phyloP scores from a whole-genome alignment of 2,113 vertebrate species.

The Choloepus hoffmanni region DNA sequence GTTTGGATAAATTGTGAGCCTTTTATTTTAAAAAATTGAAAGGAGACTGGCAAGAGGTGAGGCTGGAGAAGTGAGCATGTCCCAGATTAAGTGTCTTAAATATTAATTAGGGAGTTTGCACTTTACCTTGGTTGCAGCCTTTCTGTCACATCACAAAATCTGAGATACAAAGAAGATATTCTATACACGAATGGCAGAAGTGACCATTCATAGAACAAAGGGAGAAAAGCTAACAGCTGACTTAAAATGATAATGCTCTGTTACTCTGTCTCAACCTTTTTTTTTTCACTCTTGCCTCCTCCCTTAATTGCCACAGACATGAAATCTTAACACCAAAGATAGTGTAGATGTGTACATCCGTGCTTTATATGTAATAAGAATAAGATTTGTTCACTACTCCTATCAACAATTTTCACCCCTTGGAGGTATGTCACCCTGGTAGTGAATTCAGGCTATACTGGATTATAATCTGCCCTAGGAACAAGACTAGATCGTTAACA shows the following conservation, averaged over 20 bases:
- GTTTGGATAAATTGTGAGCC: background rate
- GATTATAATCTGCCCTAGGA: background rate
- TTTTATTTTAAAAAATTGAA: background rate
- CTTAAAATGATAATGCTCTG: background rate
- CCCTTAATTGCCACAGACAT: background rate
- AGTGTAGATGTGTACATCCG: background rate
- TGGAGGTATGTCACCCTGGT: fast-evolving
- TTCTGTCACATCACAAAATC: background rate
- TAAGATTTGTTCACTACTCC: background rate
- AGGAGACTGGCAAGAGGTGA: background rate
- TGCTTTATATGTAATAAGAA: background rate
- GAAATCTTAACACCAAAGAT: background rate
- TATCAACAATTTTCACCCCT: background rate
- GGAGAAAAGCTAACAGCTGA: background rate
- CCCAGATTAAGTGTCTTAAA: background rate
- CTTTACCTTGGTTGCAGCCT: background rate
- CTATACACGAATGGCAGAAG: too few relatives aligned
- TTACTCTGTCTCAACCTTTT: background rate
- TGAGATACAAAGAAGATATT: background rate
- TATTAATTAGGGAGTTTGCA: background rate
- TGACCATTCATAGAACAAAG: background rate
- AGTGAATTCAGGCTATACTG: background rate
- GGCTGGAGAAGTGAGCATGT: too few relatives aligned
- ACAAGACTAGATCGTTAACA: background rate
- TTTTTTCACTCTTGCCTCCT: background rate